These are phyloP conservation scores for Sinelater perroti DNA, from an alignment of 2,888 invertebrate genomes.

Conservation along the genomic window DNA sequence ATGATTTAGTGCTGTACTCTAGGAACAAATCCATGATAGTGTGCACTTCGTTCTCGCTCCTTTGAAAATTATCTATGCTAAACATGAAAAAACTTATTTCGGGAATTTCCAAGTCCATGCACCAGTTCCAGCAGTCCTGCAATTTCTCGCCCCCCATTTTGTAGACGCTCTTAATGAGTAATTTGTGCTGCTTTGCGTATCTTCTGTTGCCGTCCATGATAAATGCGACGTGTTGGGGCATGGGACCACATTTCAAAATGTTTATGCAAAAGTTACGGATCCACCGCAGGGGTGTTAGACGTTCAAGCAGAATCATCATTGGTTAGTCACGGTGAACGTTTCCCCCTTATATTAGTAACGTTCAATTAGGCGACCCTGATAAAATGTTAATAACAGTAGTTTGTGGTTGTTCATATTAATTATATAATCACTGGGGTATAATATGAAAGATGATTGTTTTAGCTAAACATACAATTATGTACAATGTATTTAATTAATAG, in stretches of 20 bases:
- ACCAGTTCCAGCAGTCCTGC: slow-evolving; percentile 82
- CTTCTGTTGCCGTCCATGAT: slow-evolving; percentile 99
- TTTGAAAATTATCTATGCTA: slow-evolving; percentile 98
- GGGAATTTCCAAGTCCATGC: slow-evolving; percentile 86
- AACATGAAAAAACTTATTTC: slow-evolving; percentile 99
- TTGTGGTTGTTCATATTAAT: too few relatives aligned
- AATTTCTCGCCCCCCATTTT: slow-evolving; percentile 82
- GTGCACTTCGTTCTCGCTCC: slow-evolving; percentile 88
- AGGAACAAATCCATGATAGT: slow-evolving; percentile 86
- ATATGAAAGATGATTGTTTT: too few relatives aligned
- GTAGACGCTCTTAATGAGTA: slow-evolving; percentile 84
- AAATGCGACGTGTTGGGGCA: slow-evolving; percentile 93
- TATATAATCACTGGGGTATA: too few relatives aligned
- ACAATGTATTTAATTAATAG: too few relatives aligned
- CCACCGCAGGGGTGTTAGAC: too few relatives aligned
- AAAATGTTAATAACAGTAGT: too few relatives aligned
- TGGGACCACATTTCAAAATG: slow-evolving; percentile 79
- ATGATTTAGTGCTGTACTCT: slow-evolving; percentile 82
- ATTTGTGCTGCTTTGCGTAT: slow-evolving; percentile 83
- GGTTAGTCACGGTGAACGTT: too few relatives aligned
- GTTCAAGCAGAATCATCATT: too few relatives aligned
- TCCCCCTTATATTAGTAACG: too few relatives aligned
- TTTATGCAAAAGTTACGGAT: slow-evolving; percentile 74
- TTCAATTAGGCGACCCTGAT: too few relatives aligned
- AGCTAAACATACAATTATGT: too few relatives aligned